phyloP scores from a whole-genome alignment of 2,113 vertebrate genomes.

The Sialia sialis region DNA sequence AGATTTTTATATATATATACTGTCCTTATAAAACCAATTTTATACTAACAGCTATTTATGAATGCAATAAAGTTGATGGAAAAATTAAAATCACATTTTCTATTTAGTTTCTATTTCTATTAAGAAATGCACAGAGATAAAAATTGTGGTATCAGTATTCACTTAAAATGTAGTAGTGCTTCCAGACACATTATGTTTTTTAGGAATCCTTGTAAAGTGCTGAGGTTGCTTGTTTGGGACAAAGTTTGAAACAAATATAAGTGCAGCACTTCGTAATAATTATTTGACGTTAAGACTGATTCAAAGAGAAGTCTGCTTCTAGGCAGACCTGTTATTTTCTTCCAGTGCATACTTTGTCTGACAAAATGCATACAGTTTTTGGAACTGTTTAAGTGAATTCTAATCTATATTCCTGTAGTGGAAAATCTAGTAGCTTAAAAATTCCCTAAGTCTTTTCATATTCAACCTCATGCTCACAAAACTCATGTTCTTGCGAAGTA shows the following conservation, averaged over 20 bases:
- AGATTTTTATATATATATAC: background rate
- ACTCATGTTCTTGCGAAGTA: background rate
- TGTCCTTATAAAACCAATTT: background rate
- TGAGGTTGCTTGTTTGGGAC: background rate
- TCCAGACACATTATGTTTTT: background rate
- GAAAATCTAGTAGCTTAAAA: background rate
- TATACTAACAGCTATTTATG: background rate
- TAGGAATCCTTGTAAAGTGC: background rate
- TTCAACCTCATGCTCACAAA: accelerated
- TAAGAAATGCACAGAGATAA: background rate
- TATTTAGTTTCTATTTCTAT: background rate
- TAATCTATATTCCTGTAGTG: background rate
- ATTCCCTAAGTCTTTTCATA: background rate
- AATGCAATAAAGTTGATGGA: background rate
- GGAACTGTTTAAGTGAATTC: background rate
- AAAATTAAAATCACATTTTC: background rate
- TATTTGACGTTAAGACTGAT: background rate
- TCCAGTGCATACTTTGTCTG: background rate
- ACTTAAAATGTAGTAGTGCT: background rate
- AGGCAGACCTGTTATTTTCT: background rate
- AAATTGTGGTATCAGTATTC: background rate
- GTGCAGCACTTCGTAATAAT: background rate
- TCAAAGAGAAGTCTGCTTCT: background rate
- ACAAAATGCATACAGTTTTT: background rate
- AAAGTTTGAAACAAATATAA: background rate